These are phyloP conservation scores for Ridgeia piscesae DNA, from an alignment of 1,140 invertebrate species.

Conservation along the genomic window DNA sequence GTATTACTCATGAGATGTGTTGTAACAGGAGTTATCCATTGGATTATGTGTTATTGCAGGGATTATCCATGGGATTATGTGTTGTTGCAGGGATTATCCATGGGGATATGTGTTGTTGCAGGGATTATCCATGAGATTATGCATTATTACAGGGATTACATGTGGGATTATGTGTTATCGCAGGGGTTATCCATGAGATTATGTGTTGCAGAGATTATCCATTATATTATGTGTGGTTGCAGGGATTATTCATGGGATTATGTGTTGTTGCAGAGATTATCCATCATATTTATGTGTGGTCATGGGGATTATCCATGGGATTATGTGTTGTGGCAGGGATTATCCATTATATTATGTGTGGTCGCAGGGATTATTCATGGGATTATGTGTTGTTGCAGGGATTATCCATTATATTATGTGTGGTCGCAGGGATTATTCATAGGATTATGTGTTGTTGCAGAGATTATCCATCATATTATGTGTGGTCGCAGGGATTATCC, in stretches of 20 bases:
- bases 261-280: too few species aligned
- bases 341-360: neutral
- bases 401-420: neutral
- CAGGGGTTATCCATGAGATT: neutral
- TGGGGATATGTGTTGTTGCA: neutral
- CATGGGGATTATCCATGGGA: too few species aligned
- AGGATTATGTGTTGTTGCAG: neutral
- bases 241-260: neutral
- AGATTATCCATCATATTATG: neutral
- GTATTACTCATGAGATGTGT: neutral
- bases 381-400: neutral
- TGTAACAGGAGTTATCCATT: neutral
- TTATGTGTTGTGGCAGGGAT: neutral
- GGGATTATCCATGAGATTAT: neutral
- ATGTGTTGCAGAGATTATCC: neutral
- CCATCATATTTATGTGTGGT: too few species aligned
- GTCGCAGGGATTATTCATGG: neutral
- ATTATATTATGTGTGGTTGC: too few species aligned
- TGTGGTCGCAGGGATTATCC: neutral
- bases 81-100: neutral
- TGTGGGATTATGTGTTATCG: neutral
- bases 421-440: neutral
- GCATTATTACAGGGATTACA: neutral
- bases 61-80: neutral
- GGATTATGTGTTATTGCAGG: neutral